Conservation (phyloP, 2,113 vertebrate species). For the Psittacula cyanocephala region DNA sequence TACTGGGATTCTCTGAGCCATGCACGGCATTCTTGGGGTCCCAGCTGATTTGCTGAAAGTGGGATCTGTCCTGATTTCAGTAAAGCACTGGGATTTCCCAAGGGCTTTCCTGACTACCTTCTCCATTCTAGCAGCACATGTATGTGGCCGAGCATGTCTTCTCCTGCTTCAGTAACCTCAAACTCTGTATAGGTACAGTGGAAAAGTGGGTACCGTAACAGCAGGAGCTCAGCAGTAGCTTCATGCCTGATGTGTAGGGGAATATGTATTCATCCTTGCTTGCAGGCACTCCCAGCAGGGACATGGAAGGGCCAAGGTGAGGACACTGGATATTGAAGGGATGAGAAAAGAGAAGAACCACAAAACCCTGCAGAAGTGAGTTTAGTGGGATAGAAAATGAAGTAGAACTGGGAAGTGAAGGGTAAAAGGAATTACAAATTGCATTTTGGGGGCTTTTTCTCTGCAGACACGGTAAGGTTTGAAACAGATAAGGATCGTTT, state of each 20-base stretch:
- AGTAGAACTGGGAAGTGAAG: background rate
- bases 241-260: background rate
- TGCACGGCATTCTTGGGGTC: background rate
- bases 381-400: background rate
- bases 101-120: background rate
- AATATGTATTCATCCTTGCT: background rate
- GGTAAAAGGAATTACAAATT: background rate
- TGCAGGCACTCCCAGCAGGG: background rate
- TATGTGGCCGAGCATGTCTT: accelerated
- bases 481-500: background rate
- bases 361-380: background rate
- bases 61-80: background rate
- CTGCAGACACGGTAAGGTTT: background rate
- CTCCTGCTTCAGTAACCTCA: background rate
- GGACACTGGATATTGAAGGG: background rate
- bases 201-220: background rate
- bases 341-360: background rate
- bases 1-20: background rate
- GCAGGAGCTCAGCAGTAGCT: background rate
- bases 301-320: background rate
- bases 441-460: background rate
- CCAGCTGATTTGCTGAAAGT: slow-evolving; percentile 23
- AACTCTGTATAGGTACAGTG: background rate
- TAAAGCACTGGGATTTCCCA: slow-evolving; percentile 10
- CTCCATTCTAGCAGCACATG: background rate